Conservation (phyloP, 2,797 vertebrate genomes). For the Notolabrus celidotus region DNA sequence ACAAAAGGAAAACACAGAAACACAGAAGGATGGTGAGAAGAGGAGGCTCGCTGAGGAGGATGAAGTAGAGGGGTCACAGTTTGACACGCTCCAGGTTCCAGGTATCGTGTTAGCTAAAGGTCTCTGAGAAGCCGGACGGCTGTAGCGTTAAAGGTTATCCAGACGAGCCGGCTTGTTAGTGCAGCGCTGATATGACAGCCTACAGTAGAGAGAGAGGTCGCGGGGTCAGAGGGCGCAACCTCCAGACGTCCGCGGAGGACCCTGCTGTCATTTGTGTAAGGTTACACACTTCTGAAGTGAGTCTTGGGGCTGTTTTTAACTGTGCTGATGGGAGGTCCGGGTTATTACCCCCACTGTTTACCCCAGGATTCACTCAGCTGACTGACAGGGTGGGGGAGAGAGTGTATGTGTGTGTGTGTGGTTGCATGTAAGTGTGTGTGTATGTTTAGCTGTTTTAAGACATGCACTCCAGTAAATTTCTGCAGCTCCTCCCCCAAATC, state of each 20-base stretch:
- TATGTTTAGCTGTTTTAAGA: background rate
- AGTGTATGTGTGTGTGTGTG: background rate
- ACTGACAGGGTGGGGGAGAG: slow-evolving; percentile 2
- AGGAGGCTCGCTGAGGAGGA: slow-evolving; percentile 1
- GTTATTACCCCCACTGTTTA: slow-evolving; percentile 51
- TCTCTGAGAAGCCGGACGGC: slow-evolving; percentile 66
- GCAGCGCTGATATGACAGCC: slow-evolving; percentile 45
- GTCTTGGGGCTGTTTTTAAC: slow-evolving; percentile 19
- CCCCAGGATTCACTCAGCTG: slow-evolving; percentile 25
- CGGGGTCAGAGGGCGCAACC: slow-evolving; percentile 50
- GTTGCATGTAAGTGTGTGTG: background rate
- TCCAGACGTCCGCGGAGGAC: slow-evolving; percentile 10
- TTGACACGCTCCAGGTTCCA: slow-evolving; percentile 43
- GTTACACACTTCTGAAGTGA: slow-evolving; percentile 38
- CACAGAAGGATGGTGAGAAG: background rate
- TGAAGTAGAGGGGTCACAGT: slow-evolving; percentile 43
- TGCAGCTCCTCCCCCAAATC: no score
- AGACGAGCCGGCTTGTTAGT: slow-evolving; percentile 78
- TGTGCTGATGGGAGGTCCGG: slow-evolving; percentile 16
- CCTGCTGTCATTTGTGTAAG: slow-evolving; percentile 65
- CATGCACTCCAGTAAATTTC: no score
- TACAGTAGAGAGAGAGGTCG: slow-evolving; percentile 43
- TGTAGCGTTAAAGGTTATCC: slow-evolving; percentile 79
- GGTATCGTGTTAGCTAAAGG: slow-evolving; percentile 77
- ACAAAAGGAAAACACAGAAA: background rate